Conservation (phyloP, 1,140 invertebrate species). For the Holotrichia oblita region DNA sequence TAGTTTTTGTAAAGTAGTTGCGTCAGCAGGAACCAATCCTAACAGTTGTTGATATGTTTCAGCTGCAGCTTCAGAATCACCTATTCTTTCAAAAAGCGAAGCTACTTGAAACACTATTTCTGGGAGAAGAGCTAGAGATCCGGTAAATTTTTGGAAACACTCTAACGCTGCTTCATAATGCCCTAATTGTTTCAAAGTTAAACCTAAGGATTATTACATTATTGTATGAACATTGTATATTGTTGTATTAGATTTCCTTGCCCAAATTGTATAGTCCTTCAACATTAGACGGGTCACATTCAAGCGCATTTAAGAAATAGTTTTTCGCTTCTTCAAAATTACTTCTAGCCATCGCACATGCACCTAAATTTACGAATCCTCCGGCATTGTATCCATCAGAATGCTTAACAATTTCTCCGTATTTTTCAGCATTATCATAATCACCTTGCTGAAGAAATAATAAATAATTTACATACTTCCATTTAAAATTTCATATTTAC, state of each 20-base stretch:
- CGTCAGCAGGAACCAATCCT: conserved; percentile 85
- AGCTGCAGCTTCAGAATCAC: conserved; percentile 79
- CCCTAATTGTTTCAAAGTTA: conserved; percentile 77
- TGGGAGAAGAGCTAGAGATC: conserved; percentile 68
- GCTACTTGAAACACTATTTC: conserved; percentile 90
- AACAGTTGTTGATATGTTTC: conserved; percentile 88
- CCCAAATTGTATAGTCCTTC: conserved; percentile 94
- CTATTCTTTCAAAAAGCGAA: conserved; percentile 79
- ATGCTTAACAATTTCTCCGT: conserved; percentile 73
- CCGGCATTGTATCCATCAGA: conserved; percentile 81
- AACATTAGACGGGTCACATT: conserved; percentile 84
- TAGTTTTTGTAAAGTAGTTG: conserved; percentile 82
- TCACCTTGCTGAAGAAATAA: conserved; percentile 76
- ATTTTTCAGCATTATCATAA: conserved; percentile 83
- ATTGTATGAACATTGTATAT: not conserved
- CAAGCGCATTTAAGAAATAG: conserved; percentile 79
- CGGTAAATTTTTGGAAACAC: conserved; percentile 79
- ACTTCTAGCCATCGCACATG: conserved; percentile 77
- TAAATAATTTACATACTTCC: conserved; percentile 18
- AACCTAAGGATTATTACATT: conserved; percentile 62
- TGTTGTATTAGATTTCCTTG: conserved; percentile 54
- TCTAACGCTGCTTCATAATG: conserved; percentile 80
- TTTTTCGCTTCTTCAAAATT: conserved; percentile 81
- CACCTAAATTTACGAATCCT: conserved; percentile 90
- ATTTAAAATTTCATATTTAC: conserved; percentile 62